These are phyloP conservation scores for Apantesis nais DNA, from an alignment of 2,888 invertebrate species.

Conservation along the genomic window DNA sequence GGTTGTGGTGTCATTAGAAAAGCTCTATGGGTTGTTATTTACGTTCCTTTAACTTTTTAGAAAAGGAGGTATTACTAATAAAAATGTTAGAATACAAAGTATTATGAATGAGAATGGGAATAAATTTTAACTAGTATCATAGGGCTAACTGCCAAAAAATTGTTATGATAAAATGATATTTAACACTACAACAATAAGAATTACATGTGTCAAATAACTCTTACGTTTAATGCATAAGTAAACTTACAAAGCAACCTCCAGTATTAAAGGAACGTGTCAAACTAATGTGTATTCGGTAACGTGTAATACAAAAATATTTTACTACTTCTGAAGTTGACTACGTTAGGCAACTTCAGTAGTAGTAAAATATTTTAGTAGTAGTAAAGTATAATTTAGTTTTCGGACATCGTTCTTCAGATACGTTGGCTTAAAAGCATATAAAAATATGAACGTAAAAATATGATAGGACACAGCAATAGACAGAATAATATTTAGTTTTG, in stretches of 20 bases:
- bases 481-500: conserved; percentile 15
- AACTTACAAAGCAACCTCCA: not conserved
- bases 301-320: not conserved
- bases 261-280: not conserved
- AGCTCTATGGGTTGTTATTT: not conserved
- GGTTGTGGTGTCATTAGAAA: not conserved
- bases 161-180: too few relatives aligned
- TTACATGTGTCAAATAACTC: not conserved
- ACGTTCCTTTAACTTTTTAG: not conserved
- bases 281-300: not conserved
- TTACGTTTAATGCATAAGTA: not conserved
- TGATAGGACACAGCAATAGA: conserved; percentile 9
- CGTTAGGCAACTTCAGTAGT: too few relatives aligned
- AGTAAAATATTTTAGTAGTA: too few relatives aligned
- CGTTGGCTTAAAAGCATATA: not conserved
- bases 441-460: conserved; percentile 1
- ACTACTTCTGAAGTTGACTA: not conserved
- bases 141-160: too few relatives aligned
- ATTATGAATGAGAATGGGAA: too few relatives aligned
- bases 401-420: not conserved
- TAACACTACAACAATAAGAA: too few relatives aligned
- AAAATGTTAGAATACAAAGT: too few relatives aligned
- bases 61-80: too few relatives aligned
- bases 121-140: too few relatives aligned
- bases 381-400: not conserved